phyloP scores from a whole-genome alignment of 2,888 invertebrate species.

The Drosophila algonquin region DNA sequence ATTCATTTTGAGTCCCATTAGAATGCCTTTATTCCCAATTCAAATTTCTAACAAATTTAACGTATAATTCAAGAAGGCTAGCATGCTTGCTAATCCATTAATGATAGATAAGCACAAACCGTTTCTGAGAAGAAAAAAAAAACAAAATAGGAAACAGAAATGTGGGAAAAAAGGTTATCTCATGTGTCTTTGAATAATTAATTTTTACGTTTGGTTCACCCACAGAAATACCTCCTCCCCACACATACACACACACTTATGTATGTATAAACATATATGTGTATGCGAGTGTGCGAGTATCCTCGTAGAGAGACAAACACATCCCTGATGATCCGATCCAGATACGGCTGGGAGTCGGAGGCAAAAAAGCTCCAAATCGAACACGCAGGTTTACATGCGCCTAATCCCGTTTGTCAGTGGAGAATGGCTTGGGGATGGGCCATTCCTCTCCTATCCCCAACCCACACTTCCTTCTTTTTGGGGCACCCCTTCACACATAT shows the following conservation, averaged over 20 bases:
- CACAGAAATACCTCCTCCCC: constrained; percentile 9
- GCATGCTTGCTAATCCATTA: constrained; percentile 26
- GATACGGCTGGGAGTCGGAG: constrained; percentile 20
- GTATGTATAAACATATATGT: neutral
- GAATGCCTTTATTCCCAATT: neutral
- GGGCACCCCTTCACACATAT: constrained; percentile 36
- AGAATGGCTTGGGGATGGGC: constrained; percentile 28
- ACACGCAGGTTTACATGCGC: constrained; percentile 55
- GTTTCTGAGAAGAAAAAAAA: constrained; percentile 10
- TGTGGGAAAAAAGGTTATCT: neutral
- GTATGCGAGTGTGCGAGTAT: neutral
- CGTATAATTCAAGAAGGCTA: constrained; percentile 23
- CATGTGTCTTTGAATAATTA: constrained; percentile 67
- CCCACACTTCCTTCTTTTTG: constrained; percentile 2
- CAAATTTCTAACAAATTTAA: constrained; percentile 18
- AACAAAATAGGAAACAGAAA: constrained; percentile 7
- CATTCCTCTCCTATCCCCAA: neutral
- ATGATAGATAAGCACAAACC: constrained; percentile 33
- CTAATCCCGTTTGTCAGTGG: constrained; percentile 67
- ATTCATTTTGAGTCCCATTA: neutral
- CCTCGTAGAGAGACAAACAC: constrained; percentile 6
- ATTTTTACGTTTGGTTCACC: constrained; percentile 39
- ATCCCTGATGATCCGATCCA: constrained; percentile 41
- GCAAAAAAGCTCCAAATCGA: constrained; percentile 52
- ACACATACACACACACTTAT: constrained; percentile 8